Base-by-base conservation (phyloP, 2,888 invertebrate genomes). In the Drosophila ezoana region DNA sequence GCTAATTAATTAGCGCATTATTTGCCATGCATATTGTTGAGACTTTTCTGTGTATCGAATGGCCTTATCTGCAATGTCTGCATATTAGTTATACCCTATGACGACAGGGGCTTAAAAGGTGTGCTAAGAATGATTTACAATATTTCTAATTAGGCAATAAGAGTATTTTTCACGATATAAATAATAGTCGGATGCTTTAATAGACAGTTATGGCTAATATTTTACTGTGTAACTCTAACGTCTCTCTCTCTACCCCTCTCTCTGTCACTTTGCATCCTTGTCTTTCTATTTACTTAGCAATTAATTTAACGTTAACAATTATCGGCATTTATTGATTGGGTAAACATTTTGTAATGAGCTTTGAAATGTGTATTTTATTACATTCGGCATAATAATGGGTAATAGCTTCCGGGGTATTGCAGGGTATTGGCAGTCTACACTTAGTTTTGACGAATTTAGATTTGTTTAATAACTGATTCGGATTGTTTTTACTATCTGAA, bases 1-100 rank as follows among this genome's bases (percentile, higher is more conserved):
- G 45, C 62, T 60, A 74, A 87, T 87, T 85, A 81, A 87, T 85
- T 89, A 81, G 65, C 52, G 28, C 45, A 52, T 68, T 62, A 80
- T 73, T 70, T 69, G 58, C 40, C 32, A 64, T 69, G 63, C 69
- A 69, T 51, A 54, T 52, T 56, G 56, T 41, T 43, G 33, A 44
- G 41, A 61, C 14, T 76, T 66, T 76, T 54, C 43, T 16, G 23
- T 38, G 47, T 58, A 43, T 61, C 43, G 53, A 49, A 38, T 38
- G 28, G 58, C 48, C 40, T 74, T 78, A 77, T 78, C 65, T 52
- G 48, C 18, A 40, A 9, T 35, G 20, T 44, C 18, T 45, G 43
- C 54, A 51, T 47, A 59, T 59, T 45, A 35, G 37, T 51, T 38
- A 54, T 65, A 74, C 73, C 57, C 72, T 58, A 20, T 28, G 51